Percentiles rank a stretch among this genome's conserved stretches.
Conservation (phyloP, 2,797 vertebrate genomes). For the Miichthys miiuy region DNA sequence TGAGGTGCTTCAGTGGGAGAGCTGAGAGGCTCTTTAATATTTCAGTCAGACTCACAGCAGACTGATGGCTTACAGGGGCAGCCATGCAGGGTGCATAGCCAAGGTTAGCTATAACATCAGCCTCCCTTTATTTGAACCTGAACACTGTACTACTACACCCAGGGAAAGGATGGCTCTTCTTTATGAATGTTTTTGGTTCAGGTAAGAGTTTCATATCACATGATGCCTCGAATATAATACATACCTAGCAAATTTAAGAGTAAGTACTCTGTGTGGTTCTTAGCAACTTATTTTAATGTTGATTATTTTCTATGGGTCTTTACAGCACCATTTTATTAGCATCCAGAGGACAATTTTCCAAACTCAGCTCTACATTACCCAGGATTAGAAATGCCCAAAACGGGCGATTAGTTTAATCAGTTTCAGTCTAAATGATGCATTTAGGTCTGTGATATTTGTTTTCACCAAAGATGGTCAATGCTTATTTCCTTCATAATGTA, state of each 20-base stretch:
- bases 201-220: constrained; percentile 27
- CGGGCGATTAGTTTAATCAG: neutral
- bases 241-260: constrained; percentile 24
- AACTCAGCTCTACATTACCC: neutral
- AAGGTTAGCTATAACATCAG: constrained; percentile 78
- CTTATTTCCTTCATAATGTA: neutral
- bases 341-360: neutral
- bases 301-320: constrained; percentile 28
- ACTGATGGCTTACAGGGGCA: constrained; percentile 79
- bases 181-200: constrained; percentile 12
- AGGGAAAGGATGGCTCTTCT: constrained; percentile 23
- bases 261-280: neutral
- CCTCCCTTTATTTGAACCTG: constrained; percentile 71
- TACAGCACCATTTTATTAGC: neutral
- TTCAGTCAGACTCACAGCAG: constrained; percentile 75
- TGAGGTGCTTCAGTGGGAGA: constrained; percentile 38
- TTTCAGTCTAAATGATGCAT: neutral
- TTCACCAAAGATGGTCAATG: neutral
- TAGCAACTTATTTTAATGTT: neutral
- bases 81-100: constrained; percentile 71
- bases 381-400: neutral
- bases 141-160: constrained; percentile 36
- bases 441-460: neutral
- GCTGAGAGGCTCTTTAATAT: constrained; percentile 76
- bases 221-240: constrained; percentile 37